Conservation (phyloP, 2,888 invertebrate species). For the Pachycephus smyrnensis region DNA sequence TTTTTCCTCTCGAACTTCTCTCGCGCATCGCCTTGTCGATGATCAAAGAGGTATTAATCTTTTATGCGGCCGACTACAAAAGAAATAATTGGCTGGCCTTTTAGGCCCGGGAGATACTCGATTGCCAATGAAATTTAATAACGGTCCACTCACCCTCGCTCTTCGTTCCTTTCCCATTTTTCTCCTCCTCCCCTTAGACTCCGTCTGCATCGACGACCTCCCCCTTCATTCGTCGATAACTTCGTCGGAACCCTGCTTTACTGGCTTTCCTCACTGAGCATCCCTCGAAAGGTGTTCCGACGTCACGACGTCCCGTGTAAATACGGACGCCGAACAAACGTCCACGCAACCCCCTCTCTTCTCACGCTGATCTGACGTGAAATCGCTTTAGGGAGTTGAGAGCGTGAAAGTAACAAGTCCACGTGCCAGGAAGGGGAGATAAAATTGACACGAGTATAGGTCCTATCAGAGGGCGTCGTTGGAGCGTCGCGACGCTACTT, state of each 20-base stretch:
- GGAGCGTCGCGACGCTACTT: no score
- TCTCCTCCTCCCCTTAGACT: background rate
- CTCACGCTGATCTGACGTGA: no score
- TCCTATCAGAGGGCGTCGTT: no score
- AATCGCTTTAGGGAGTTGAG: no score
- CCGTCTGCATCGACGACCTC: background rate
- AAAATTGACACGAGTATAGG: no score
- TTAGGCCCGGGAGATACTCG: slow-evolving; percentile 30
- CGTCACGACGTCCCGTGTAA: no score
- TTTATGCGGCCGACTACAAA: slow-evolving; percentile 19
- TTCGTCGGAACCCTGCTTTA: background rate
- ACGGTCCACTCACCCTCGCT: slow-evolving; percentile 26
- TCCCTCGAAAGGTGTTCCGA: no score
- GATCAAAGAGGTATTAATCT: slow-evolving; percentile 39
- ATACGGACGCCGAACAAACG: no score
- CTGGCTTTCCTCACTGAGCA: no score
- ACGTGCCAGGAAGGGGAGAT: no score
- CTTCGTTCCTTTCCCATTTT: background rate
- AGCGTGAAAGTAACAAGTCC: no score
- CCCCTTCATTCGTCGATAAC: background rate
- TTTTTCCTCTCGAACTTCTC: slow-evolving; percentile 13
- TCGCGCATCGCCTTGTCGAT: slow-evolving; percentile 9
- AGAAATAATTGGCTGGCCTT: slow-evolving; percentile 23
- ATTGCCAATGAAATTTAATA: slow-evolving; percentile 38
- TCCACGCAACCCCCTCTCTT: no score